These are phyloP conservation scores for Tenebrosternarchus preto DNA, from an alignment of 2,113 vertebrate species.

Conservation along the genomic window DNA sequence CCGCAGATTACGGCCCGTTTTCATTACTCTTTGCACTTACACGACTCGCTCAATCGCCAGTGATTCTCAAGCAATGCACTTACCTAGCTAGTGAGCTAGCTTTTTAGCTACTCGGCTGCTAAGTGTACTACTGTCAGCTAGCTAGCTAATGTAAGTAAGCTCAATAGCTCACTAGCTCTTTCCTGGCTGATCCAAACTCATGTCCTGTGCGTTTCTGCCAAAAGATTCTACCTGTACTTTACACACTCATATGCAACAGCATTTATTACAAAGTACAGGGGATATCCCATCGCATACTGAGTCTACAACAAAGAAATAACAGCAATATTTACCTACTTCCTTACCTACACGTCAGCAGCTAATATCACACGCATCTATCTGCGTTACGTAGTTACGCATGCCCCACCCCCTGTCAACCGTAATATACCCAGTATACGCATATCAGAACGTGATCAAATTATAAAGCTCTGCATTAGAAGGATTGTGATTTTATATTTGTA, in stretches of 20 bases:
- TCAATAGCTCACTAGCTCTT: too few species aligned
- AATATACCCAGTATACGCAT: not conserved
- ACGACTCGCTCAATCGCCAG: not conserved
- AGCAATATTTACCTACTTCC: slow-evolving; percentile 49
- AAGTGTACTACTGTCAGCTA: too few species aligned
- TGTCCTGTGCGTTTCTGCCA: not conserved
- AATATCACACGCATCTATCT: slow-evolving; percentile 42
- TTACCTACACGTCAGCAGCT: slow-evolving; percentile 74
- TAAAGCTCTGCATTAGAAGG: too few species aligned
- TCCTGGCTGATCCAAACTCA: not conserved
- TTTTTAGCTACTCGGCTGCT: too few species aligned
- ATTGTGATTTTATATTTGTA: too few species aligned
- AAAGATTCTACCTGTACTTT: not conserved
- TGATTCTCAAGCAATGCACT: not conserved
- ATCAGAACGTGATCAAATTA: too few species aligned
- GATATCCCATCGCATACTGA: slow-evolving; percentile 6
- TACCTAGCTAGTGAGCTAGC: not conserved
- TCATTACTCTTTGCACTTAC: too few species aligned
- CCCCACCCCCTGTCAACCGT: not conserved
- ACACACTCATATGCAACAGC: not conserved
- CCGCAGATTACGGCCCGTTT: not conserved
- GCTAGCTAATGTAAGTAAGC: not conserved
- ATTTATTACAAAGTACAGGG: not conserved
- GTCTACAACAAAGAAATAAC: not conserved
- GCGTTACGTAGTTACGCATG: not conserved